Evolutionary conservation across 2,113 vertebrate genomes (phyloP).

Genomic region (Sardina pilchardus): DNA sequence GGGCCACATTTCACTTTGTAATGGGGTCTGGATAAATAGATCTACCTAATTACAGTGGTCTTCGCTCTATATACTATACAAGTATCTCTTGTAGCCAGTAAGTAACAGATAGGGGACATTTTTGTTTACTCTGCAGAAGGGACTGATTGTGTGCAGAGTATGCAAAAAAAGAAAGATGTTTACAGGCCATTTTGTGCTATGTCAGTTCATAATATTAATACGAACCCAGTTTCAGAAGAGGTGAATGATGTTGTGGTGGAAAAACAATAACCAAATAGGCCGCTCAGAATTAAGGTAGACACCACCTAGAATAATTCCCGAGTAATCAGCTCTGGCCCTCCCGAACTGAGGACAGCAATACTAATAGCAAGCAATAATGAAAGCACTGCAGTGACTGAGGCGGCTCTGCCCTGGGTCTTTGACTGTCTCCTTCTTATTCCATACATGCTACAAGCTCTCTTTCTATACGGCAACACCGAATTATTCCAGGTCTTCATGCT

Average conservation of each 20-base stretch:
- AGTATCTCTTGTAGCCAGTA: slow-evolving; percentile 3
- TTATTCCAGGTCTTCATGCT: background rate
- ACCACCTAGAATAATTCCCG: background rate
- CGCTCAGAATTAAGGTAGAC: background rate
- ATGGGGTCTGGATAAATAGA: background rate
- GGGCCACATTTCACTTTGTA: background rate
- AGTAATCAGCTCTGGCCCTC: background rate
- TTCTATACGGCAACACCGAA: background rate
- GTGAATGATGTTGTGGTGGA: background rate
- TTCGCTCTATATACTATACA: background rate
- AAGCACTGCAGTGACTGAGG: no score
- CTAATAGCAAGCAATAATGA: background rate
- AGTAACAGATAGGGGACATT: background rate
- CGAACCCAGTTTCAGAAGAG: background rate
- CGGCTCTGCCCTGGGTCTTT: background rate
- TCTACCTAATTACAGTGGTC: background rate
- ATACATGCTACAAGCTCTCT: background rate
- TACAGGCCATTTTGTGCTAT: background rate
- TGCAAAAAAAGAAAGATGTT: background rate
- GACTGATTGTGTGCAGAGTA: background rate
- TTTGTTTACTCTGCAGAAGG: background rate
- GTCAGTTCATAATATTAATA: background rate
- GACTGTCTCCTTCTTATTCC: background rate
- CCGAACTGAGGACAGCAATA: background rate
- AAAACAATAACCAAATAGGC: background rate